Base-by-base conservation (phyloP, 2,113 vertebrate genomes). In the Dendrocopos noguchii region DNA sequence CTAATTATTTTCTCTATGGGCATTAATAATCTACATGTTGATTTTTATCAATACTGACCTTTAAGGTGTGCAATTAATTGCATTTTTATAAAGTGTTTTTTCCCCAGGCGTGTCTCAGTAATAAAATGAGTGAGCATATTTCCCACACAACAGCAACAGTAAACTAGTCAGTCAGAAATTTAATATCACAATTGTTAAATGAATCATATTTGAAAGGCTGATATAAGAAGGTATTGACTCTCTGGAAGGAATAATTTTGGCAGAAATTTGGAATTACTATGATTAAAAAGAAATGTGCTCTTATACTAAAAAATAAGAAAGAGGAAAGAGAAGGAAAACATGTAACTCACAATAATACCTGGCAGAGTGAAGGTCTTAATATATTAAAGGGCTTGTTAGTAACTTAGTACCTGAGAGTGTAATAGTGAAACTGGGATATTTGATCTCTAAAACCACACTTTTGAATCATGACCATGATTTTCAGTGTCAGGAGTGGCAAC, bases 1-100 rank as follows among this genome's bases (percentile, higher is more conserved):
- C 28, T 81, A 91, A 95, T 85, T 80, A 73, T 93, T 94, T 95
- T 95, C 18, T 94, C 59, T 56, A 24, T 86, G 56, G 33, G 6
- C 7, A 25, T 92, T 88, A 94, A 82, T 93, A 97, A 94, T 81
- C 22, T 57, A 44, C 44, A 39, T 66, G 27, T 94, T 93, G 39
- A 66, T 94, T 95, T 97, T 97, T 95, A 92, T 90, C 90, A 91
- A 93, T 79, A 17, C 16, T 95, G 86, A 91, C 57, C 24, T 96
- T 95, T 96, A 85, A 56, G 80, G 20, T 68, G 59, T 65, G 36
- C 15, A 84, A 91, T 91, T 95, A 72, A 92, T 95, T 86, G 78
- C 22, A 15, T 72, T 95, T 89, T 90, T 78, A 39, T 33, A 39
- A 88, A 91, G 25, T 42, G 2, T 0, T 6, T 12, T 15, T 28